Percentiles rank a stretch among this genome's conserved stretches.
These are phyloP conservation scores for Dendrocincla tyrannina DNA, from an alignment of 2,797 vertebrate genomes.

Conservation along the genomic window DNA sequence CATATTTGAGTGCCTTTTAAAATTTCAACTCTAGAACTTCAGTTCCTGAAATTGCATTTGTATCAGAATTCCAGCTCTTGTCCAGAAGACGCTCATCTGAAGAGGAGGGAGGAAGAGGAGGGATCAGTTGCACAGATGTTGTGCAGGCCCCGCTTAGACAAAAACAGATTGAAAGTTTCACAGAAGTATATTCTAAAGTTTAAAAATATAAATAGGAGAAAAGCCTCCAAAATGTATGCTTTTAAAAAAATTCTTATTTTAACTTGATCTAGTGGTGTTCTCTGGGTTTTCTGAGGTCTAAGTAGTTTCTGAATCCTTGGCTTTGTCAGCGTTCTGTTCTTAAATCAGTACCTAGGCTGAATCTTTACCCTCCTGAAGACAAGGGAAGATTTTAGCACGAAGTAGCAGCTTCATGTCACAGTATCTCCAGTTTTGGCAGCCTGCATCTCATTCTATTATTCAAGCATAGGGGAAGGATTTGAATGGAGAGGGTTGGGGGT, in stretches of 20 bases:
- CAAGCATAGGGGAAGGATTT: not conserved
- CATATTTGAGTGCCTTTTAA: not conserved
- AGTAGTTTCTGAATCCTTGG: not conserved
- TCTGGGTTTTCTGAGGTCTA: not conserved
- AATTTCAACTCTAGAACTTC: not conserved
- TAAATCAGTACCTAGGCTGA: not conserved
- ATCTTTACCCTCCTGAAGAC: not conserved
- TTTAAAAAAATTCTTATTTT: not conserved
- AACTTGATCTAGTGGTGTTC: not conserved
- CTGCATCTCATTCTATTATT: slow-evolving; percentile 28
- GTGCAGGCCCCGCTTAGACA: not conserved
- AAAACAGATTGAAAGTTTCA: not conserved
- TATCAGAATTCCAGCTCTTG: not conserved
- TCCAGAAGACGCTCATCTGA: not conserved
- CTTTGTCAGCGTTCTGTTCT: not conserved
- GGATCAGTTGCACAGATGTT: not conserved
- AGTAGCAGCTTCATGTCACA: slow-evolving; percentile 12
- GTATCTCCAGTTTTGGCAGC: slow-evolving; percentile 21
- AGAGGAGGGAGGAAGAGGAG: not conserved
- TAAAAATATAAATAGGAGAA: not conserved
- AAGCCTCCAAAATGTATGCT: not conserved
- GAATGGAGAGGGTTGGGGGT: not conserved
- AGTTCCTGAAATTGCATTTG: not conserved
- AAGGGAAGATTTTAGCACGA: slow-evolving; percentile 5
- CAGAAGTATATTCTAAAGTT: not conserved